phyloP scores from a whole-genome alignment of 2,888 invertebrate genomes.

The Meghimatium bilineatum region DNA sequence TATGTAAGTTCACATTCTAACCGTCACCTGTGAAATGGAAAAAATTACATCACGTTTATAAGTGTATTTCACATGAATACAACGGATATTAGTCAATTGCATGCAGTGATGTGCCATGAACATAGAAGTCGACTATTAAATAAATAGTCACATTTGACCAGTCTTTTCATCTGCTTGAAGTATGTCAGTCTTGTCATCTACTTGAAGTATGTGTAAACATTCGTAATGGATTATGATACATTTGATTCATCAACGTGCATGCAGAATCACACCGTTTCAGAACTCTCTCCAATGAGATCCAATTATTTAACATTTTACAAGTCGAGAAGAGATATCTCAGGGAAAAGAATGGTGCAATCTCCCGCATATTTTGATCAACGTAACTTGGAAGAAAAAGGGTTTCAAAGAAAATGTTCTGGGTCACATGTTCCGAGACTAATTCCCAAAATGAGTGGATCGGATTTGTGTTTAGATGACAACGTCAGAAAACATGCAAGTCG shows the following conservation, averaged over 20 bases:
- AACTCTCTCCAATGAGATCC: slow-evolving; percentile 1
- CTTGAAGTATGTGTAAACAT: too few relatives aligned
- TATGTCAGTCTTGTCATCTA: too few relatives aligned
- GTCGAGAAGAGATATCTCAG: background rate
- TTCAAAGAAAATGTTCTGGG: background rate
- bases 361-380: background rate
- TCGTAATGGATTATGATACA: background rate
- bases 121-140: too few relatives aligned
- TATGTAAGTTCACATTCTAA: too few relatives aligned
- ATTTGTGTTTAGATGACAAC: slow-evolving; percentile 1
- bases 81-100: too few relatives aligned
- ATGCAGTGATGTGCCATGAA: too few relatives aligned
- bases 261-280: background rate
- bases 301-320: slow-evolving; percentile 5
- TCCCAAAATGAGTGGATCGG: background rate
- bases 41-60: too few relatives aligned
- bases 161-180: too few relatives aligned
- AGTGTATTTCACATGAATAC: too few relatives aligned
- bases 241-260: background rate
- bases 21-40: too few relatives aligned
- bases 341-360: background rate
- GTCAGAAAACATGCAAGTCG: background rate
- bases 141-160: too few relatives aligned
- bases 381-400: too few relatives aligned
- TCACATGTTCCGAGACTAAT: background rate